Percentiles rank a stretch among this genome's conserved stretches.
These are phyloP conservation scores for Pocillopora verrucosa DNA, from an alignment of 64 coral and sea anemone species.

Conservation along the genomic window DNA sequence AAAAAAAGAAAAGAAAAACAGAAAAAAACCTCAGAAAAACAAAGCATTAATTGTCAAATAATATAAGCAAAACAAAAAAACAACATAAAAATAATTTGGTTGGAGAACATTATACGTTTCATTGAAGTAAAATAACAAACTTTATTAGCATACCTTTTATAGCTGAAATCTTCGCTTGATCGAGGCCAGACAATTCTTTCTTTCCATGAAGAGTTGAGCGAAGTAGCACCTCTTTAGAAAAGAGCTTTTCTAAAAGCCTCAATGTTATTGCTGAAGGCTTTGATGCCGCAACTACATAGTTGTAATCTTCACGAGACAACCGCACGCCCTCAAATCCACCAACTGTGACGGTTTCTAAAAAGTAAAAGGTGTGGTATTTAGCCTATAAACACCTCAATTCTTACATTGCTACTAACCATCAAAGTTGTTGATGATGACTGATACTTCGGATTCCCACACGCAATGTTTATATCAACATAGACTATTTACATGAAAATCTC, in stretches of 20 bases:
- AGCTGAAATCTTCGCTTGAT: not conserved
- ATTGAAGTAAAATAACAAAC: not conserved
- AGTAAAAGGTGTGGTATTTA: too few relatives aligned
- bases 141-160: not conserved
- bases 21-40: too few relatives aligned
- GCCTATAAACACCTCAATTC: too few relatives aligned
- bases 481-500: too few relatives aligned
- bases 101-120: not conserved
- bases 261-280: constrained; percentile 8
- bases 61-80: not conserved
- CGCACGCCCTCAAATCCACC: not conserved
- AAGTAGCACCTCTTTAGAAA: not conserved
- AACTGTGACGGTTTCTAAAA: not conserved
- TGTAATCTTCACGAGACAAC: not conserved
- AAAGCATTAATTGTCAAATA: too few relatives aligned
- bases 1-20: not conserved
- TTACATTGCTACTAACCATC: too few relatives aligned
- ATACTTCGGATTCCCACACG: too few relatives aligned
- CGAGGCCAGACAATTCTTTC: not conserved
- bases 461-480: too few relatives aligned
- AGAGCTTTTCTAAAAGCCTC: not conserved
- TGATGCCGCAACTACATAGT: not conserved
- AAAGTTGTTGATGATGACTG: too few relatives aligned
- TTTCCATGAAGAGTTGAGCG: not conserved
- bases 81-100: not conserved